phyloP scores from a whole-genome alignment of 2,888 invertebrate genomes.

The Callimorpha dominula region DNA sequence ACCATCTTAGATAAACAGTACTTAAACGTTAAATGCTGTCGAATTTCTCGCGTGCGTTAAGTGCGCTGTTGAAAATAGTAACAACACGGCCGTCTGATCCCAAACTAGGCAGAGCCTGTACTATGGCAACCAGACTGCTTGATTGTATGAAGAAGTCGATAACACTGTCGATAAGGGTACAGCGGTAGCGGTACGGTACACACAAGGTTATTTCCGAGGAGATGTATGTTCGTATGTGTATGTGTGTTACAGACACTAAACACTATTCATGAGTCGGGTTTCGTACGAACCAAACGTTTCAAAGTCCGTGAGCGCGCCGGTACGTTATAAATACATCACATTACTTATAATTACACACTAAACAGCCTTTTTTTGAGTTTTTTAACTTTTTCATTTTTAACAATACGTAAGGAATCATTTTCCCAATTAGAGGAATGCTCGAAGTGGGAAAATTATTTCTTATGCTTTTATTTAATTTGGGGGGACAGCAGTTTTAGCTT shows the following conservation, averaged over 20 bases:
- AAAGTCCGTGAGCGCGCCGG: conserved; percentile 69
- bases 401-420: conserved; percentile 48
- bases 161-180: too few relatives aligned
- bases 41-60: too few relatives aligned
- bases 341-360: conserved; percentile 59
- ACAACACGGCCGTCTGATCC: too few relatives aligned
- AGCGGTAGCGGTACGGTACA: background rate
- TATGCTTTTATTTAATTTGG: conserved; percentile 29
- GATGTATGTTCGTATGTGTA: conserved; percentile 43
- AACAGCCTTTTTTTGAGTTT: conserved; percentile 81
- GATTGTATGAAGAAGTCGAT: background rate
- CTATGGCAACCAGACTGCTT: too few relatives aligned
- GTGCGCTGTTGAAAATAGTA: too few relatives aligned
- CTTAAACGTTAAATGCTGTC: too few relatives aligned
- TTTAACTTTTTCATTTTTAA: conserved; percentile 61
- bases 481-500: conserved; percentile 38
- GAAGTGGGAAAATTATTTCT: conserved; percentile 46
- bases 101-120: too few relatives aligned
- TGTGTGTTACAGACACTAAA: conserved; percentile 52
- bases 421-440: conserved; percentile 28
- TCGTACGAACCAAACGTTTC: conserved; percentile 54
- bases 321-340: conserved; percentile 77
- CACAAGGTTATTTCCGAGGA: conserved; percentile 1
- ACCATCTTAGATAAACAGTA: too few relatives aligned
- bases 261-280: conserved; percentile 81